Base-by-base conservation (phyloP, 2,888 invertebrate species). In the Abscondita cerata region DNA sequence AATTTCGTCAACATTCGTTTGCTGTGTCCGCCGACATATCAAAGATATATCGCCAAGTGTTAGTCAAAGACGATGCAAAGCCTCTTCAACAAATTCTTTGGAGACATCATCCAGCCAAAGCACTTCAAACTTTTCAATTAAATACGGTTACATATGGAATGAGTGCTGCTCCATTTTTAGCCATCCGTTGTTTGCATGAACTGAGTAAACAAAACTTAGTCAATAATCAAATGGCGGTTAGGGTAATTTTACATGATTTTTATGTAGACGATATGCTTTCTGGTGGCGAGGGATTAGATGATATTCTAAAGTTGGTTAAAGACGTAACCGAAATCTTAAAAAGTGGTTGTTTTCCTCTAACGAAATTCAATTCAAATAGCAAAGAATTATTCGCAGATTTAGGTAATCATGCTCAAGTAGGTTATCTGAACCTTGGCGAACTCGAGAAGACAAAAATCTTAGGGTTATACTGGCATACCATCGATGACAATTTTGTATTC, bases 111-210 rank as follows among this genome's bases (percentile, higher is more conserved):
- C 31, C 61, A n/a, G n/a, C n/a, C n/a, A 8, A 18, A 46, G 6
- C 40, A 62, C 9, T 33, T 38, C n/a, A 57, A 38, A 46, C 36
- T 46, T 71, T 60, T 60, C 9, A 55, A 34, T 48, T 70, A 6
- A 58, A 36, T 15, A 71, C 71, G 0, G 72, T 72, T 0, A 71
- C 71, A 1, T 72, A 69, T 61, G 72, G 72, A 1, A 64, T 62
- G 0, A 33, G 66, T 19, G 48, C 69, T n/a, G 63, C 70, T 4
- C 66, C 69, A 1, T 68, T 56, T 56, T 19, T 71, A 34, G 68
- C 70, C 1, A 25, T 44, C 1, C 6, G 55, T 18, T 51, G 51
- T 38, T 40, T 61, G 25, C 33, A 59, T 11, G 61, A 68, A 52
- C 41, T 70, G 15, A 67, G 57, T 16, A n/a, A n/a, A n/a, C n/a